Base-by-base conservation (phyloP, 2,888 invertebrate genomes). In the Philopedon plagiatum region DNA sequence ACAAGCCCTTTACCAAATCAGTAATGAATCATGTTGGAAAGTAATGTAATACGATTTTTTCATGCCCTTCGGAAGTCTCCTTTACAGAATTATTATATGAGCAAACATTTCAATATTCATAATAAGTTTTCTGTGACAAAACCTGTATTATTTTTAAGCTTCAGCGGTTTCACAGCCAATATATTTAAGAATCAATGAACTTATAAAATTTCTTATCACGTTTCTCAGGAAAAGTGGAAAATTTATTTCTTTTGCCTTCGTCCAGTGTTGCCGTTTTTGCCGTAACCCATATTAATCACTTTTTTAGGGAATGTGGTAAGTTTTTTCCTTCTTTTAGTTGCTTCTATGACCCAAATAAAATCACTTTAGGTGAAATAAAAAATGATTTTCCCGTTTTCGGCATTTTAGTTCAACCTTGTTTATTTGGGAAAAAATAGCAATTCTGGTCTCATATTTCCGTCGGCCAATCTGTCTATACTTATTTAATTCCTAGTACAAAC, bases 131-230 rank as follows among this genome's bases (percentile, higher is more conserved):
- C 39, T 21, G 41, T 63, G 63, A 63, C 21, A 63, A 63, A 63
- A 39, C 34, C 23, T 58, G 58, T 51, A 41, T 65, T 56, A 65
- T 57, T 57, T 65, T 65, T 44, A 65, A 57, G 56, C 56, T 56
- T 41, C 65, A 21, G 39, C 34, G 56, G 56, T 44, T 65, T 57
- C 56, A 56, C 44, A 29, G 44, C 18, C 49, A 65, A 65, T 65
- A 65, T 37, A 57, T 65, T 65, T 65, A 29, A 29, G 56, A 51
- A 26, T 44, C 57, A 57, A 29, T 18, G 34, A 65, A 37, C 57
- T 65, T 44, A 5, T 62, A 44, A 32, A 39, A 56, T 56, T 65
- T 56, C 65, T 41, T 65, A 65, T 65, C 65, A 65, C 56, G 65
- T 56, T 56, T 11, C n/a, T 44, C 65, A 46, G 54, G 29, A 29